Conservation (phyloP, 2,113 vertebrate species). For the Dascyllus trimaculatus region DNA sequence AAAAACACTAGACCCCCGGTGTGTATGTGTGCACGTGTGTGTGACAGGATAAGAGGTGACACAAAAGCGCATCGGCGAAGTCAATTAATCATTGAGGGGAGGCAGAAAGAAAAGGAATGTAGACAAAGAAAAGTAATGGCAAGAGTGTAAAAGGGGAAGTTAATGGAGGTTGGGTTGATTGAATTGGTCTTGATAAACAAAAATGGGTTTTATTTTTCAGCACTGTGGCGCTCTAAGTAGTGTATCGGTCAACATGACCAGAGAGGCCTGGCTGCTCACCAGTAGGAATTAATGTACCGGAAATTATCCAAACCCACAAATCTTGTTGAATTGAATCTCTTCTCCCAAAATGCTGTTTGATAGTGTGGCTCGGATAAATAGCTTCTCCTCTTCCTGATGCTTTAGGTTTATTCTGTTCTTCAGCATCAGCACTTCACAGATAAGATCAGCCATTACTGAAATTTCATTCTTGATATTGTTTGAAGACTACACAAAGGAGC, state of each 20-base stretch:
- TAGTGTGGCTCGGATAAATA: background rate
- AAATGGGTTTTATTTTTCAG: constrained; percentile 32
- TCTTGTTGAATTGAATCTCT: constrained; percentile 37
- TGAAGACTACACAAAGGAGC: background rate
- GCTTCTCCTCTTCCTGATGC: background rate
- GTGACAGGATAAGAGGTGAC: constrained; percentile 6
- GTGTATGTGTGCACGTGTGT: constrained; percentile 7
- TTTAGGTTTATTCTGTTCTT: constrained; percentile 13
- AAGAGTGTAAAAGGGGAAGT: background rate
- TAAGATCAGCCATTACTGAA: constrained; percentile 16
- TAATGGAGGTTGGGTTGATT: constrained; percentile 50
- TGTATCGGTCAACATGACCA: constrained; percentile 24
- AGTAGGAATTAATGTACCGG: constrained; percentile 39
- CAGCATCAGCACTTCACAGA: constrained; percentile 13
- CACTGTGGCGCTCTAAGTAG: background rate
- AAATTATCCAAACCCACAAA: constrained; percentile 38
- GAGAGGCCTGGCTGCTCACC: constrained; percentile 10
- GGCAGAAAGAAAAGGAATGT: constrained; percentile 20
- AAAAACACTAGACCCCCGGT: constrained; percentile 16
- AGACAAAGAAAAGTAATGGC: constrained; percentile 47
- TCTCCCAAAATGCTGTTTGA: constrained; percentile 21
- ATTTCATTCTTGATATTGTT: background rate
- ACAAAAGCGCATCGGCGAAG: constrained; percentile 18
- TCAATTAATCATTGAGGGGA: constrained; percentile 30
- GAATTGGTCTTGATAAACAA: constrained; percentile 57